Conservation (phyloP, 2,797 vertebrate species). For the Ctenopoma multispine region DNA sequence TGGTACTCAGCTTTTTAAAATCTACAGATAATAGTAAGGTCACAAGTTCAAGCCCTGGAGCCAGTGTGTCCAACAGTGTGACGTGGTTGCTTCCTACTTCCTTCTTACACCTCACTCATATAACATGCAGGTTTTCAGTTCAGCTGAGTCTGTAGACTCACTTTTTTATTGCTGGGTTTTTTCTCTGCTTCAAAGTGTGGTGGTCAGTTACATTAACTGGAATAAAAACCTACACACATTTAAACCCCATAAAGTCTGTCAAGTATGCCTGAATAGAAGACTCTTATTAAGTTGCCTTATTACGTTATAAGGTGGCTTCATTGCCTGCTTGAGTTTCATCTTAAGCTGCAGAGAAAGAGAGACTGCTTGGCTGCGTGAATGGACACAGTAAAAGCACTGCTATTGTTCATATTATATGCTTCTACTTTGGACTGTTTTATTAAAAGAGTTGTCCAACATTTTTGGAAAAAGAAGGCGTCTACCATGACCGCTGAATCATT, state of each 20-base stretch:
- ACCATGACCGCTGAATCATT: conserved; percentile 41
- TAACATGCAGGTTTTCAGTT: conserved; percentile 2
- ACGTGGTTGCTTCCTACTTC: conserved; percentile 14
- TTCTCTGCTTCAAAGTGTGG: not conserved
- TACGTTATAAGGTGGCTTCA: not conserved
- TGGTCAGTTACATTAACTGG: conserved; percentile 3
- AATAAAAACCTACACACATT: not conserved
- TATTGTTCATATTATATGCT: conserved; percentile 32
- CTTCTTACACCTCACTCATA: conserved; percentile 17
- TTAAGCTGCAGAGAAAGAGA: conserved; percentile 16
- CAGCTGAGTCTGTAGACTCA: not conserved
- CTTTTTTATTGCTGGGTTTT: conserved; percentile 8
- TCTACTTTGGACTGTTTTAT: conserved; percentile 23
- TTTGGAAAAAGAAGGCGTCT: conserved; percentile 34
- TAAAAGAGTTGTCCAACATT: conserved; percentile 26
- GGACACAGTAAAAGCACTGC: conserved; percentile 39
- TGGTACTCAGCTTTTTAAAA: conserved; percentile 7
- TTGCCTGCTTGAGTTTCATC: conserved; percentile 5
- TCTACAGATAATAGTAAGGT: conserved; percentile 20
- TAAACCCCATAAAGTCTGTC: not conserved
- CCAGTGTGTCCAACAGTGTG: conserved; percentile 4
- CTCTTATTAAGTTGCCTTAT: not conserved
- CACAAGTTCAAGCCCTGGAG: conserved; percentile 22
- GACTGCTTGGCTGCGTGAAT: not conserved
- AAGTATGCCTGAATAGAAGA: not conserved